A percentile compares a stretch with the other conserved stretches of the same genome.
Conservation (phyloP, 1,140 invertebrate genomes). For the Ceratitis capitata region DNA sequence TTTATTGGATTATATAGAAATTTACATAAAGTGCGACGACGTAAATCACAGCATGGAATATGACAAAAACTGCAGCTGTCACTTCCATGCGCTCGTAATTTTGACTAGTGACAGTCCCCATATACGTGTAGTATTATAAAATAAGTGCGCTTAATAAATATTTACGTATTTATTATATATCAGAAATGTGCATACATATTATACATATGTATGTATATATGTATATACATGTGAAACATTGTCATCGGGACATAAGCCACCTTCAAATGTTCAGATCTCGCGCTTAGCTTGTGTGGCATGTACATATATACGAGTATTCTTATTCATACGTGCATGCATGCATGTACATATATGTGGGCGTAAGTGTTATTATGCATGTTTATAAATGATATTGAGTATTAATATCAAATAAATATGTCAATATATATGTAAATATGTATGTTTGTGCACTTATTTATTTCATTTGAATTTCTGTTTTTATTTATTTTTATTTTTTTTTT, state of each 20-base stretch:
- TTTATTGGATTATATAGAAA: background rate
- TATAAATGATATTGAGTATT: background rate
- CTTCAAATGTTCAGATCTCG: background rate
- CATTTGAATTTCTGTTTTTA: background rate
- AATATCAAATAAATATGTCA: background rate
- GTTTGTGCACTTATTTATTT: background rate
- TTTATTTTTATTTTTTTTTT: background rate
- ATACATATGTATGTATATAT: background rate
- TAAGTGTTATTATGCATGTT: background rate
- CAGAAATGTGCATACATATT: too few species aligned
- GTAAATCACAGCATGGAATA: conserved; percentile 36
- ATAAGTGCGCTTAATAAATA: background rate
- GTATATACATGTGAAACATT: background rate
- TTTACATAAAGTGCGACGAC: conserved; percentile 35
- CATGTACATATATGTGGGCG: too few species aligned
- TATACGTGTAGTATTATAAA: background rate
- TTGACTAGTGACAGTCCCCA: background rate
- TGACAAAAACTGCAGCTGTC: conserved; percentile 16
- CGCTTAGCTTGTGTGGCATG: background rate
- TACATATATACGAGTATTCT: background rate
- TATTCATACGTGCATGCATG: background rate
- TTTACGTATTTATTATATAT: too few species aligned
- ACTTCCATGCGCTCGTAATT: conserved; percentile 17
- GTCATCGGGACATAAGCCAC: background rate
- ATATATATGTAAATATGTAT: background rate